A percentile compares a stretch with the other conserved stretches of the same genome.
These are phyloP conservation scores for Buathra laborator DNA, from an alignment of 2,888 invertebrate species.

Conservation along the genomic window DNA sequence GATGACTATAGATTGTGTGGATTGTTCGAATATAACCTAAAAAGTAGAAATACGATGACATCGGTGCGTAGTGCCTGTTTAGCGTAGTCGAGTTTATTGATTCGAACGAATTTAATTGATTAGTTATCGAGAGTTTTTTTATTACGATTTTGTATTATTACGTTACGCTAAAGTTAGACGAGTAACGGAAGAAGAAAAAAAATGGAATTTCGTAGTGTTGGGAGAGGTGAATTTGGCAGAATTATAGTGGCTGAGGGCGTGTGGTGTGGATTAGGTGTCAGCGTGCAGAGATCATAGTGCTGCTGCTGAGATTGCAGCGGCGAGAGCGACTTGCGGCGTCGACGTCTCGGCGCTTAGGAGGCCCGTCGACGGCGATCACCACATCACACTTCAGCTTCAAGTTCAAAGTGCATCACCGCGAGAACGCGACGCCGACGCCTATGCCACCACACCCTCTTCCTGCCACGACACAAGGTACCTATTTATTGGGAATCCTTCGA, in stretches of 20 bases:
- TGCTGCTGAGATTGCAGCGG: slow-evolving; percentile 74
- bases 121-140: slow-evolving; percentile 9
- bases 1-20: background rate
- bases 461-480: slow-evolving; percentile 82
- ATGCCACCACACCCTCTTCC: slow-evolving; percentile 82
- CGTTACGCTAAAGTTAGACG: slow-evolving; percentile 11
- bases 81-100: background rate
- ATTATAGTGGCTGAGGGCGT: slow-evolving; percentile 82
- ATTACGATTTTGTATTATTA: background rate
- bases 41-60: background rate
- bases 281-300: slow-evolving; percentile 79
- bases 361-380: slow-evolving; percentile 73
- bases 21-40: background rate
- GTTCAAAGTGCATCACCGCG: slow-evolving; percentile 75
- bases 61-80: background rate
- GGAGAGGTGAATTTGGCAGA: slow-evolving; percentile 60
- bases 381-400: slow-evolving; percentile 78
- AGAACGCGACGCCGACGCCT: slow-evolving; percentile 78
- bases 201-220: slow-evolving; percentile 39
- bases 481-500: slow-evolving; percentile 53
- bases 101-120: background rate
- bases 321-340: slow-evolving; percentile 74
- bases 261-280: slow-evolving; percentile 83
- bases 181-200: slow-evolving; percentile 21
- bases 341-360: slow-evolving; percentile 73